Percentiles rank a stretch among this genome's conserved stretches.
These are phyloP conservation scores for Acanthopleura granulata DNA, from an alignment of 2,888 invertebrate species.

Conservation along the genomic window DNA sequence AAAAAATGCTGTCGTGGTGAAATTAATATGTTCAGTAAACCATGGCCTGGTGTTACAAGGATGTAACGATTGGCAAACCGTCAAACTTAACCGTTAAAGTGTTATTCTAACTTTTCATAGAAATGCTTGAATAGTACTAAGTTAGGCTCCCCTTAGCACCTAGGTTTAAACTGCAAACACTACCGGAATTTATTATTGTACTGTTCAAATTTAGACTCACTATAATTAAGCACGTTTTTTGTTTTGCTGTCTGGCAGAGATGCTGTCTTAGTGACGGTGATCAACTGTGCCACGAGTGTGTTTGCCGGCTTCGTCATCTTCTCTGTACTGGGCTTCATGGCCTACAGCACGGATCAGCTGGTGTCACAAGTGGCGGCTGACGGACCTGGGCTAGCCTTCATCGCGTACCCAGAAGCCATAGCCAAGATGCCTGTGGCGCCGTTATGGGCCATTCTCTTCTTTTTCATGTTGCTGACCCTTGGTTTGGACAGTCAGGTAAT, in stretches of 20 bases:
- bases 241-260: conserved; percentile 45
- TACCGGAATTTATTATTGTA: no score
- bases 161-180: no score
- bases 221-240: no score
- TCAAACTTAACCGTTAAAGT: no score
- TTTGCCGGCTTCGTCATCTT: conserved; percentile 68
- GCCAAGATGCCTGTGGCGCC: conserved; percentile 62
- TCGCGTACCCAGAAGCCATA: conserved; percentile 66
- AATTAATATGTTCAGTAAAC: no score
- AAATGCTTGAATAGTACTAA: no score
- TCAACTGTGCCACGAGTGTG: conserved; percentile 66
- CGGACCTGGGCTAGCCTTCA: conserved; percentile 65
- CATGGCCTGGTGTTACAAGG: no score
- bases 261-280: conserved; percentile 60
- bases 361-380: conserved; percentile 64
- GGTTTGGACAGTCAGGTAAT: conserved; percentile 51
- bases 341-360: conserved; percentile 59
- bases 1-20: no score
- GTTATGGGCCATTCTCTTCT: conserved; percentile 64
- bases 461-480: conserved; percentile 64
- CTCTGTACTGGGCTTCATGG: conserved; percentile 75
- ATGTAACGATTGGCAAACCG: no score
- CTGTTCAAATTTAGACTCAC: no score
- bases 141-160: no score
- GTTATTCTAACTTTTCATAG: no score